phyloP scores from a whole-genome alignment of 1,140 invertebrate genomes.

The Tribolium madens region DNA sequence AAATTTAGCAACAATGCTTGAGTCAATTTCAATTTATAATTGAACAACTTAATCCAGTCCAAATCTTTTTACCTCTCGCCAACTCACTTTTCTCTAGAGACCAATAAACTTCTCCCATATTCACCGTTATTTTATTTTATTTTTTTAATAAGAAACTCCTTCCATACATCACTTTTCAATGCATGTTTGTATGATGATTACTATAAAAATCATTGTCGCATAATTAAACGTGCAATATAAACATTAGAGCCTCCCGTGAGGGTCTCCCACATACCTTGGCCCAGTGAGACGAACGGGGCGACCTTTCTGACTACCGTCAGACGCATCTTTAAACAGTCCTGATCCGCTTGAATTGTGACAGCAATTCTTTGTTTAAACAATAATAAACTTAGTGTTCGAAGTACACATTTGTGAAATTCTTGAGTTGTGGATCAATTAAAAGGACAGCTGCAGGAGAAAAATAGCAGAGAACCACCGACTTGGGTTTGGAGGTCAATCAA shows the following conservation, averaged over 20 bases:
- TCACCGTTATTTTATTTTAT: conserved; percentile 8
- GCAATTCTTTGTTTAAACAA: neutral
- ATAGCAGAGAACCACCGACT: neutral
- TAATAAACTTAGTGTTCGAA: conserved; percentile 4
- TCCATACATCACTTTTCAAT: neutral
- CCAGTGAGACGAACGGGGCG: conserved; percentile 18
- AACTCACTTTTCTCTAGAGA: too few species aligned
- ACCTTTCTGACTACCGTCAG: conserved; percentile 16
- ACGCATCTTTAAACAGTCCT: conserved; percentile 28
- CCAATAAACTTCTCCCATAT: neutral
- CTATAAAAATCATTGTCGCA: conserved; percentile 25
- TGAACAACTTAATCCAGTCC: neutral
- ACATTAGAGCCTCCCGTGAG: conserved; percentile 31
- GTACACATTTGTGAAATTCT: conserved; percentile 24
- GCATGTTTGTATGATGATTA: conserved; percentile 21
- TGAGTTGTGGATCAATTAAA: neutral
- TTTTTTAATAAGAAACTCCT: conserved; percentile 19
- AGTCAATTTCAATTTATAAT: neutral
- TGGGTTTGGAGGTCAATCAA: conserved; percentile 16
- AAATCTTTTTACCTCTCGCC: neutral
- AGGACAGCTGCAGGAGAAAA: neutral
- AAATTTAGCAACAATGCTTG: neutral
- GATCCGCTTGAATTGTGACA: conserved; percentile 9
- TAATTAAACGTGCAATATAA: conserved; percentile 28
- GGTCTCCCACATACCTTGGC: conserved; percentile 37